phyloP scores from a whole-genome alignment of 2,113 vertebrate species.

The Choloepus hoffmanni region DNA sequence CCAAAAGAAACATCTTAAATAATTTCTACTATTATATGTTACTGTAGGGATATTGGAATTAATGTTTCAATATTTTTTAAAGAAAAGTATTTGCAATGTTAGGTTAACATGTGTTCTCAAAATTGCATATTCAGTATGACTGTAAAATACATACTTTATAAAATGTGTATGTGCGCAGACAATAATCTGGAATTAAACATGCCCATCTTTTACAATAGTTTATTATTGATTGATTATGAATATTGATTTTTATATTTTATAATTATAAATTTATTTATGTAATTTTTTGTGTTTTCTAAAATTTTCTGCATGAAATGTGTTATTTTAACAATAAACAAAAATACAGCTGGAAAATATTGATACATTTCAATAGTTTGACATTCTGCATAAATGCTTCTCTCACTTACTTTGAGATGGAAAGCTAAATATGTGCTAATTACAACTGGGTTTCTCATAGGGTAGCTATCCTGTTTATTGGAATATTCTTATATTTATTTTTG shows the following conservation, averaged over 20 bases:
- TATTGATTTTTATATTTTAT: not conserved
- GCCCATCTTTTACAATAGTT: not conserved
- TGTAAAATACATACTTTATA: not conserved
- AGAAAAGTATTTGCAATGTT: not conserved
- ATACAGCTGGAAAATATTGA: not conserved
- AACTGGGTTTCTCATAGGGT: not conserved
- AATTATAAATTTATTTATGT: not conserved
- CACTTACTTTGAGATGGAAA: slow-evolving; percentile 15
- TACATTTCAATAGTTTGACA: not conserved
- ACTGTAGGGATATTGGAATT: not conserved
- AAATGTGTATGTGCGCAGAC: not conserved
- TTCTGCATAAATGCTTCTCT: not conserved
- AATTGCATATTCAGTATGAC: not conserved
- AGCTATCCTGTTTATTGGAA: not conserved
- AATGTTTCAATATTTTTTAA: not conserved
- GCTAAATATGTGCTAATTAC: not conserved
- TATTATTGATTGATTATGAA: not conserved
- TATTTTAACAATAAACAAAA: slow-evolving; percentile 3
- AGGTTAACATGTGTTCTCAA: not conserved
- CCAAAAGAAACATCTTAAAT: not conserved
- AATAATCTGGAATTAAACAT: not conserved
- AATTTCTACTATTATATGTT: not conserved
- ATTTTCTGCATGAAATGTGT: not conserved
- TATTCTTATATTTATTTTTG: not conserved
- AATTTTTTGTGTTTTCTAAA: not conserved